phyloP scores from a whole-genome alignment of 2,888 invertebrate species.

The Napeogenes sylphis region DNA sequence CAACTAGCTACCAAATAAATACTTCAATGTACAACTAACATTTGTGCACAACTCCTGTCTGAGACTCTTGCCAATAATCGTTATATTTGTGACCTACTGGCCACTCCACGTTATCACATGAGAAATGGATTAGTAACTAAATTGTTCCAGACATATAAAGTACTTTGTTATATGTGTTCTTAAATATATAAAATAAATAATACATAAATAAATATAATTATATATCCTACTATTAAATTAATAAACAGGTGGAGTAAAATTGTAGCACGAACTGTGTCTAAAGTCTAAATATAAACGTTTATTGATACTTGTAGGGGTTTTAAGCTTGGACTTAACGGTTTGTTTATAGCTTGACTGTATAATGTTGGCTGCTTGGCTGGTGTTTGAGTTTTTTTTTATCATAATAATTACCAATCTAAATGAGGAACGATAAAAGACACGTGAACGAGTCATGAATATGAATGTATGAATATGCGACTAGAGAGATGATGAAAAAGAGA shows the following conservation, averaged over 20 bases:
- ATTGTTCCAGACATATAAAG: no score
- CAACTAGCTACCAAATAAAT: conserved; percentile 25
- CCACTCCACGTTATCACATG: no score
- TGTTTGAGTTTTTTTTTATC: conserved; percentile 5
- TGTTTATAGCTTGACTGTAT: conserved; percentile 20
- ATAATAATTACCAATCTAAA: conserved; percentile 39
- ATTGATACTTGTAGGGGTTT: conserved; percentile 26
- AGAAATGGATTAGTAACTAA: no score
- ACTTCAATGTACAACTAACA: conserved; percentile 26
- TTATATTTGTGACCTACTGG: conserved; percentile 12
- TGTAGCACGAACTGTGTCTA: conserved; percentile 15
- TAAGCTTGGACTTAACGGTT: conserved; percentile 25
- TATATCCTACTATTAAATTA: no score
- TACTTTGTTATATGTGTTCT: no score
- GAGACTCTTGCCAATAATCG: conserved; percentile 30
- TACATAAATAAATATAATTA: no score
- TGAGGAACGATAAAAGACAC: conserved; percentile 38
- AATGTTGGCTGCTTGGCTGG: conserved; percentile 15
- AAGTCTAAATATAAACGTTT: conserved; percentile 23
- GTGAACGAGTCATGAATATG: no score
- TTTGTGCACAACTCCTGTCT: conserved; percentile 27
- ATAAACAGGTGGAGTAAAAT: conserved; percentile 10
- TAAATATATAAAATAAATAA: no score
- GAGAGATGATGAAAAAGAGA: no score
- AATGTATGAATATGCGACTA: no score